Evolutionary conservation across 2,888 invertebrate genomes (phyloP).

Genomic region (Hydriomena furcata): DNA sequence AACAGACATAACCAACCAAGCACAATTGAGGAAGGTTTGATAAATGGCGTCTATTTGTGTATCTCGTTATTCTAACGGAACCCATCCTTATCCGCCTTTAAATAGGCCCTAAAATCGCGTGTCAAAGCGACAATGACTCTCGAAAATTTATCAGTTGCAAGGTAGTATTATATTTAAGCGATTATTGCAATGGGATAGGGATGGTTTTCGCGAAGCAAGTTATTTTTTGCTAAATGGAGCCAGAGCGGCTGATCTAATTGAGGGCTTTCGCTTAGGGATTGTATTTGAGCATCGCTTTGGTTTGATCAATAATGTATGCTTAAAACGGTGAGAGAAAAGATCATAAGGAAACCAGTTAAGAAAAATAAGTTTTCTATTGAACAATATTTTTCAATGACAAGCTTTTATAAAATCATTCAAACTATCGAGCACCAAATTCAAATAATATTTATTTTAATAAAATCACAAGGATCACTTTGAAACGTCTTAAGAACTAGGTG

Average conservation of each 20-base stretch:
- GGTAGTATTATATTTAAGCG: background rate
- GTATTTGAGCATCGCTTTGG: too few relatives aligned
- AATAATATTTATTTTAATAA: too few relatives aligned
- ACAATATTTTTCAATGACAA: too few relatives aligned
- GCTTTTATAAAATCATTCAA: too few relatives aligned
- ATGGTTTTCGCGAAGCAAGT: background rate
- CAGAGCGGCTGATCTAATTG: background rate
- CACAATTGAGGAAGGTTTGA: conserved; percentile 18
- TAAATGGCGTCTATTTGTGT: conserved; percentile 27
- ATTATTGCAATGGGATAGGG: background rate
- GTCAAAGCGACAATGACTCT: background rate
- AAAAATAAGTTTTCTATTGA: too few relatives aligned
- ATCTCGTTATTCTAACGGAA: conserved; percentile 8
- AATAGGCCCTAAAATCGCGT: conserved; percentile 8
- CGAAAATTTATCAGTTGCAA: conserved; percentile 9
- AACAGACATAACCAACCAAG: conserved; percentile 2
- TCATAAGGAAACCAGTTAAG: too few relatives aligned
- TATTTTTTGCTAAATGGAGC: conserved; percentile 4
- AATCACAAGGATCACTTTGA: too few relatives aligned
- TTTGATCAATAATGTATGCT: too few relatives aligned
- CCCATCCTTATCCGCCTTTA: background rate
- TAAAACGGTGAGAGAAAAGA: too few relatives aligned
- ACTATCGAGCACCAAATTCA: too few relatives aligned
- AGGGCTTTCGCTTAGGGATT: conserved; percentile 1
- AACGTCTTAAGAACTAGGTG: too few relatives aligned